Evolutionary conservation across 2,888 invertebrate genomes (phyloP), one percentile per base, ranked within the genome.

Genomic region (Silvanus unidentatus): DNA sequence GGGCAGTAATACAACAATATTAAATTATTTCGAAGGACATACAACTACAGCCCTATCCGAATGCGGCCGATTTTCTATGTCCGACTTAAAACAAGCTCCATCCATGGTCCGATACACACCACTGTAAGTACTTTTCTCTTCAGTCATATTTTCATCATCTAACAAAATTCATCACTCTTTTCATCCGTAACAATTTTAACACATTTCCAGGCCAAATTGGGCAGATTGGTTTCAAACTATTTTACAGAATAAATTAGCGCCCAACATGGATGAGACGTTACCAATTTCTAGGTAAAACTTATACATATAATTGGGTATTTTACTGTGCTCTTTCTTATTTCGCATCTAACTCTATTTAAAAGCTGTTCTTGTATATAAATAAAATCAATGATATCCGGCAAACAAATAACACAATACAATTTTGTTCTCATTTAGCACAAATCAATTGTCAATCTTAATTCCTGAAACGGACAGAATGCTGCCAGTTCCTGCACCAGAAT

Each of bases 201-300:
- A 12, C 4, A 37, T 16, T 60, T 62, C 39, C 56, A 71, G 70
- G 48, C 65, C 68, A 9, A 66, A 65, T 45, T 60, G 65, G 22
- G 56, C 64, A 15, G 66, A 68, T 54, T 69, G 69, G 68, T 56
- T 67, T 40, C 62, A 66, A 50, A 60, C 62, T 16, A 58, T 64
- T 16, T 52, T 64, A 38, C 58, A 60, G 45, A 53, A 60, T 16
- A 61, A 63, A 52, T 49, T 60, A 27, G 50, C 55, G 13, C 56
- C 60, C 29, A 39, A 56, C 32, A 49, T 57, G 44, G 55, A 61
- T 48, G 42, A 45, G 28, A 43, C 53, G 32, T 48, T 56, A 34
- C 55, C 51, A 27, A 53, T 55, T 37, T 44, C 52, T 51, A 62
- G 57, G 62, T 64, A 58, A 55, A 37, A 13, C 37, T 37, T 16